Conservation (phyloP, 2,797 vertebrate genomes). For the Gastrophryne carolinensis region DNA sequence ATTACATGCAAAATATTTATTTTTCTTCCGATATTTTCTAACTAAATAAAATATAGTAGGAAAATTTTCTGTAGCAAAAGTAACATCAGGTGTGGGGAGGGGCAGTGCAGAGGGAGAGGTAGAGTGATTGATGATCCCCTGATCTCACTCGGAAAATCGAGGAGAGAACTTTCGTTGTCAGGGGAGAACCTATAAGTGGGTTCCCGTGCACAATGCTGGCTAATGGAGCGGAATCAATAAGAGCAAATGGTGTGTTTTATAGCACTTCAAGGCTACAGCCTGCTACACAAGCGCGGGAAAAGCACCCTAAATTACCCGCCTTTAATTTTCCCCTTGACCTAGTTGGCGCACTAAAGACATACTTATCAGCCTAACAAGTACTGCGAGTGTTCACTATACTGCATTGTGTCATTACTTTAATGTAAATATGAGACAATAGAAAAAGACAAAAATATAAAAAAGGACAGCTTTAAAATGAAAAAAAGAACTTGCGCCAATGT, state of each 20-base stretch:
- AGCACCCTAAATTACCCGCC: slow-evolving; percentile 11
- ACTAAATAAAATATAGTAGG: too few species aligned
- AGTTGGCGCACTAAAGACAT: slow-evolving; percentile 3
- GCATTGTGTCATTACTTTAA: too few species aligned
- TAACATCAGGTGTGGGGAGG: background rate
- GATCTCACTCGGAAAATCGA: background rate
- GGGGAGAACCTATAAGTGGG: slow-evolving; percentile 16
- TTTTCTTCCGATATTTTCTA: too few species aligned
- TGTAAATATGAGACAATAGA: too few species aligned
- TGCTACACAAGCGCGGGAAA: background rate
- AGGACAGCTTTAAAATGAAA: too few species aligned
- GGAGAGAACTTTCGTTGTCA: background rate
- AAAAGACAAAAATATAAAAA: too few species aligned
- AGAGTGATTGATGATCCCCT: background rate
- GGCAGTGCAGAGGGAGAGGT: background rate
- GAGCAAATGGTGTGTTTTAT: slow-evolving; percentile 37
- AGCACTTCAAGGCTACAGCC: background rate
- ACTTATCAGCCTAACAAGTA: background rate
- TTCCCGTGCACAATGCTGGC: slow-evolving; percentile 5
- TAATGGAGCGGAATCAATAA: slow-evolving; percentile 47
- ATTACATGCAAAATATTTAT: background rate
- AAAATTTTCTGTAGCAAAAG: background rate
- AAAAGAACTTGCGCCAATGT: too few species aligned
- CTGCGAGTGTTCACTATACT: background rate
- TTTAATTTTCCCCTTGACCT: slow-evolving; percentile 33